These are phyloP conservation scores for Amblyraja radiata DNA, from an alignment of 2,797 vertebrate species.

Conservation along the genomic window DNA sequence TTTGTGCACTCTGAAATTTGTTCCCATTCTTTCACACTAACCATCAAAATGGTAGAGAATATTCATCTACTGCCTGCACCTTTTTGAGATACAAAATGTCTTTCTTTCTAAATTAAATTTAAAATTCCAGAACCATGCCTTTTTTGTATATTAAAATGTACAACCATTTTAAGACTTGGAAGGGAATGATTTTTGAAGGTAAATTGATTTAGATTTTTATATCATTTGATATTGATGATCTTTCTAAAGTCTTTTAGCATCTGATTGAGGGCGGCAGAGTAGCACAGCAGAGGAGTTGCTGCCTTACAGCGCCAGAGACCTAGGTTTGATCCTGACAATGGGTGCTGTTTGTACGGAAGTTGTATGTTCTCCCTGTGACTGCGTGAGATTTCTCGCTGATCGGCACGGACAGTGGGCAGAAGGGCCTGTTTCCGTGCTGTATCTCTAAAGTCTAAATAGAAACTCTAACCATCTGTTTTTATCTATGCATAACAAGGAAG, in stretches of 20 bases:
- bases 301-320: no score
- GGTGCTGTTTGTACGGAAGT: no score
- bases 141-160: conserved; percentile 27
- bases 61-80: conserved; percentile 16
- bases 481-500: not conserved
- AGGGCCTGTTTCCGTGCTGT: no score
- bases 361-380: no score
- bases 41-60: conserved; percentile 21
- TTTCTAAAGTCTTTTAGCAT: not conserved
- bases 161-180: not conserved
- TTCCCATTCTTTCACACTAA: not conserved
- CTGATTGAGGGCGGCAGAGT: not conserved
- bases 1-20: not conserved
- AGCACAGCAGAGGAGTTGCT: no score
- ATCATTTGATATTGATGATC: not conserved
- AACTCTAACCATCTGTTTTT: no score
- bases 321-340: no score
- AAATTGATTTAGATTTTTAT: conserved; percentile 1
- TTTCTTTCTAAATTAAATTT: conserved; percentile 36
- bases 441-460: no score
- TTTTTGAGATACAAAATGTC: conserved; percentile 33
- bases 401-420: no score
- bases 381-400: no score
- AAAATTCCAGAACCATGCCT: conserved; percentile 30
- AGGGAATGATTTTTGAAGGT: conserved; percentile 3